Base-by-base conservation (phyloP, 1,140 invertebrate genomes). In the Orussus abietinus region DNA sequence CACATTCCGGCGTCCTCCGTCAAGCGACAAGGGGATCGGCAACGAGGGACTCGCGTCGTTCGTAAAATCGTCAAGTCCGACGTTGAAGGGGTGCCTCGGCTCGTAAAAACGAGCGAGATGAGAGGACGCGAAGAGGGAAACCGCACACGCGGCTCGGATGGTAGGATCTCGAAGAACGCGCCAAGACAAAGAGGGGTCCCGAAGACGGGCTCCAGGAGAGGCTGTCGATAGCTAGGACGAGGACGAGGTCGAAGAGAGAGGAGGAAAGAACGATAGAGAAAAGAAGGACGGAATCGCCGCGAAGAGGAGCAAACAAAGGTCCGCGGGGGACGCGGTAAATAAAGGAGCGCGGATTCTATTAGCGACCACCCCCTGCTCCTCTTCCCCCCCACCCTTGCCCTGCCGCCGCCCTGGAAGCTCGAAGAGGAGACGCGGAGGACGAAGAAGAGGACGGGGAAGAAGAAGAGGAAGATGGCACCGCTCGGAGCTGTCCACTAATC, bases 301-400 rank as follows among this genome's bases (percentile, higher is more conserved):
- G 11, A 40, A 36, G 45, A 53, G 53, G 41, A 38, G 36, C 41
- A 42, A 50, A 47, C 37, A 49, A 52, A 51, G 39, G 44, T 42
- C 34, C 38, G 55, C 38, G 45, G 42, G 55, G 46, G 36, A 54
- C 22, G 50, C 31, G 44, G 55, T 49, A 62, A 64, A 65, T 58
- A 57, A 64, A 65, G 54, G 49, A 42, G 35, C 43, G 43, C 45
- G 54, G 46, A 62, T 66, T 65, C 64, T 66, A 65, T 65, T 65
- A 64, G 62, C 53, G 45, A 43, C 48, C n/a, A n/a, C n/a, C 25
- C 35, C 32, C 15, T 32, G 13, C 11, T 15, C 18, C 20, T 34
- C 30, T 34, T 39, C 25, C 38, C 33, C 38, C 18, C 18, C 15
- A 21, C 15, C 15, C 29, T 28, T 12, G 14, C 49, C 35, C 50